Percentiles rank a stretch among this genome's conserved stretches.
phyloP scores from a whole-genome alignment of 1,140 invertebrate species.

The Hyles vespertilio region DNA sequence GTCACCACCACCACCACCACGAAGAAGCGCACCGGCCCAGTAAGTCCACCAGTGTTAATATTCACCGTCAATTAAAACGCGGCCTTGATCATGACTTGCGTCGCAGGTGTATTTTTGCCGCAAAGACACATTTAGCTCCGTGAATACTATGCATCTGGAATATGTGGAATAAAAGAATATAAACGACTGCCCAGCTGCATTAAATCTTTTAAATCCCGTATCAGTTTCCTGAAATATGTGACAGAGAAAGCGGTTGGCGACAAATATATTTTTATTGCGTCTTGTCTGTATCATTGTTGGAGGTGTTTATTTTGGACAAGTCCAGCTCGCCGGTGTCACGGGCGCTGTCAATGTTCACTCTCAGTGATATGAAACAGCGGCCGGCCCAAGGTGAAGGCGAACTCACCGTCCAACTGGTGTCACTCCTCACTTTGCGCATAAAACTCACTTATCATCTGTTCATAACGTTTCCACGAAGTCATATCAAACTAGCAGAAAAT shows the following conservation, averaged over 20 bases:
- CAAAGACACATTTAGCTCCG: slow-evolving; percentile 43
- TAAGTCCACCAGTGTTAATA: slow-evolving; percentile 30
- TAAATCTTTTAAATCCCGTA: slow-evolving; percentile 10
- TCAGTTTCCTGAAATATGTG: slow-evolving; percentile 13
- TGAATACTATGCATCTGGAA: slow-evolving; percentile 16
- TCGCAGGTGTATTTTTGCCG: slow-evolving; percentile 49
- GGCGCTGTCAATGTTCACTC: slow-evolving; percentile 48
- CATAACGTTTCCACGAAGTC: neutral
- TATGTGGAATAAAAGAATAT: slow-evolving; percentile 13
- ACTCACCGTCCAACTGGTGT: slow-evolving; percentile 39
- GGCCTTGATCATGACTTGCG: slow-evolving; percentile 49
- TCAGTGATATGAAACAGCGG: slow-evolving; percentile 52
- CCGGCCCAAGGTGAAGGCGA: slow-evolving; percentile 66
- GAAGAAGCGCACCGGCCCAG: slow-evolving; percentile 28
- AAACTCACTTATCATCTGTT: slow-evolving; percentile 22
- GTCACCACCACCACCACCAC: slow-evolving; percentile 55
- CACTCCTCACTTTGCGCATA: slow-evolving; percentile 59
- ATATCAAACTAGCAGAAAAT: neutral
- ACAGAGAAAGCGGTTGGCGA: slow-evolving; percentile 22
- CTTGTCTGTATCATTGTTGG: slow-evolving; percentile 46
- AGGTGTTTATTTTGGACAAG: slow-evolving; percentile 61
- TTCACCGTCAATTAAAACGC: neutral
- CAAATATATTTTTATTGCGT: slow-evolving; percentile 38
- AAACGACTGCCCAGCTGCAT: slow-evolving; percentile 6
- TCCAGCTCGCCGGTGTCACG: slow-evolving; percentile 47